Conservation (phyloP, 2,113 vertebrate genomes). For the Chaetodon auriga region DNA sequence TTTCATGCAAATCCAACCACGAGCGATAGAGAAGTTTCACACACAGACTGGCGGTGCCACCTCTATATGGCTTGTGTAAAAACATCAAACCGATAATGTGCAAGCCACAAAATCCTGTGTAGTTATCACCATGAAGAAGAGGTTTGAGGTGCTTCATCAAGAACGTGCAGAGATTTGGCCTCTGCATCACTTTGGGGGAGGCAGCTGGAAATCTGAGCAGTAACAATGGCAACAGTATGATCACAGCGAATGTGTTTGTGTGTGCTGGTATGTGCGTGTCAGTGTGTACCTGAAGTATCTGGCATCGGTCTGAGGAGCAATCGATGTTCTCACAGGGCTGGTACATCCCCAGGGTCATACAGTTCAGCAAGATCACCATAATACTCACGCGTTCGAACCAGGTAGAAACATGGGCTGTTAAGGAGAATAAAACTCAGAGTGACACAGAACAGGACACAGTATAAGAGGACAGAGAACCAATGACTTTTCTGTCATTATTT, state of each 20-base stretch:
- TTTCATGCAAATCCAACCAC: neutral
- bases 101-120: neutral
- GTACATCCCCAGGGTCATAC: slow-evolving; percentile 98
- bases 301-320: slow-evolving; percentile 95
- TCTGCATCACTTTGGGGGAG: neutral
- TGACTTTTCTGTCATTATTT: too few species aligned
- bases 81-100: too few species aligned
- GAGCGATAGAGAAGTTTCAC: neutral
- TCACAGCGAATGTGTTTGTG: neutral
- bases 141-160: neutral
- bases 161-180: neutral
- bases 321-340: slow-evolving; percentile 98
- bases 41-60: neutral
- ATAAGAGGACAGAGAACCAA: neutral
- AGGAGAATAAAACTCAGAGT: slow-evolving; percentile 73
- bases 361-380: slow-evolving; percentile 98
- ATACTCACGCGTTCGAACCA: slow-evolving; percentile 98
- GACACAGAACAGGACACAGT: neutral
- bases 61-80: neutral
- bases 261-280: slow-evolving; percentile 15
- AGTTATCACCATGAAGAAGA: neutral
- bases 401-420: slow-evolving; percentile 85
- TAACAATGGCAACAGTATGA: neutral
- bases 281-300: slow-evolving; percentile 94
- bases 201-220: neutral